Evolutionary conservation across 2,113 vertebrate species (phyloP), one percentile per base, ranked within the genome.

Genomic region (Mohoua ochrocephala): DNA sequence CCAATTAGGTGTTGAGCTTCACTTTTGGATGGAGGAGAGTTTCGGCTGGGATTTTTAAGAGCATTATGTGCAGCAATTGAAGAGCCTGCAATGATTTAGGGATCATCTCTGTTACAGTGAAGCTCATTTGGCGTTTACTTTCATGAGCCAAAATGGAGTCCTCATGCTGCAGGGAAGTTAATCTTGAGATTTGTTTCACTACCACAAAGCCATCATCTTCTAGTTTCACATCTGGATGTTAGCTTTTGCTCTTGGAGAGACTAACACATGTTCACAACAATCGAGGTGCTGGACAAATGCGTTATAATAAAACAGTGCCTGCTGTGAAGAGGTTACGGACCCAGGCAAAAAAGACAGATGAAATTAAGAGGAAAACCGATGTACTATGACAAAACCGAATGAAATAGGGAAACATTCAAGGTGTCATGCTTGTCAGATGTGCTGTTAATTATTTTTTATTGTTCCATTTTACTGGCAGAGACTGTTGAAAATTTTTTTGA

Each of bases 91-190:
- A 91, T 95, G 91, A 96, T 97, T 97, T 95, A 96, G 79, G 84
- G 91, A 91, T 75, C 91, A 71, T 93, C 82, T 91, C 18, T 53
- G 60, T 47, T 90, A 84, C 84, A 88, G 61, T 86, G 88, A 85
- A 87, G 56, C 63, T 64, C 91, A 93, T 95, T 96, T 95, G 84
- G 91, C 21, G 0, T 97, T 97, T 95, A 95, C 37, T 68, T 97
- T 96, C 93, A 96, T 74, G 93, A 96, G 81, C 86, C 93, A 91
- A 82, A 76, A 45, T 90, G 93, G 95, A 93, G 86, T 92, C 91
- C 89, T 89, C 92, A 87, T 84, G 91, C 95, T 97, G 96, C 70
- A 94, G 78, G 7, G 82, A 81, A 59, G 60, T 89, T 93, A 81
- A 57, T 79, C 83, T 87, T 59, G 80, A 81, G 76, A 84, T 91